These are phyloP conservation scores for Zapornia atra DNA, from an alignment of 2,113 vertebrate species.

Conservation along the genomic window DNA sequence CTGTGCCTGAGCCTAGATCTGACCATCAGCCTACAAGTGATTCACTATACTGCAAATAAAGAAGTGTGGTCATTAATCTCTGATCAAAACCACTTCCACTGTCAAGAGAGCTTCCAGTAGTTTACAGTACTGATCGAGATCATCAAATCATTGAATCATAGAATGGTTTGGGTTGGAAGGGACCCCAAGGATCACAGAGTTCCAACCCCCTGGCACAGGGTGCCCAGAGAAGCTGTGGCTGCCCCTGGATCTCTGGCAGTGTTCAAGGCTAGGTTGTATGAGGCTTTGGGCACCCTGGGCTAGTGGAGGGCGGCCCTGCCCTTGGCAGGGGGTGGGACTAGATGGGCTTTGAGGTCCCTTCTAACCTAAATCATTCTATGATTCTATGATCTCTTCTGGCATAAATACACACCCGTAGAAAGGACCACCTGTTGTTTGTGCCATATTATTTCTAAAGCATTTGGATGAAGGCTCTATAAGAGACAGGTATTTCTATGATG, in stretches of 20 bases:
- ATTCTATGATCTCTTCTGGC: neutral
- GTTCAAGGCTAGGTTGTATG: too few relatives aligned
- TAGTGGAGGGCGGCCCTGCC: too few relatives aligned
- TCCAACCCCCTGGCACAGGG: too few relatives aligned
- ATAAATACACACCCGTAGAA: accelerated
- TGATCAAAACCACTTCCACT: neutral
- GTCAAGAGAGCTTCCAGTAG: neutral
- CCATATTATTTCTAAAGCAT: neutral
- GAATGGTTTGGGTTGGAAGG: too few relatives aligned
- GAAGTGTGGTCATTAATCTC: neutral
- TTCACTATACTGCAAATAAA: neutral
- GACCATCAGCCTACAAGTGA: neutral
- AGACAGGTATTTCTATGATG: neutral
- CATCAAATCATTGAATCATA: too few relatives aligned
- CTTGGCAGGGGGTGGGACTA: too few relatives aligned
- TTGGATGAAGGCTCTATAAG: neutral
- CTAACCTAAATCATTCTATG: too few relatives aligned
- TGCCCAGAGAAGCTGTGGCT: too few relatives aligned
- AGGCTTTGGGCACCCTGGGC: too few relatives aligned
- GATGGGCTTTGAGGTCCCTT: too few relatives aligned
- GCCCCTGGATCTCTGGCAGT: too few relatives aligned
- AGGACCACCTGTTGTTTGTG: neutral
- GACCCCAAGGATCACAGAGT: too few relatives aligned
- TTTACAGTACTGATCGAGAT: neutral
- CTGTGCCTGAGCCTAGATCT: neutral